Base-by-base conservation (phyloP, 2,888 invertebrate species). In the Celastrina argiolus region DNA sequence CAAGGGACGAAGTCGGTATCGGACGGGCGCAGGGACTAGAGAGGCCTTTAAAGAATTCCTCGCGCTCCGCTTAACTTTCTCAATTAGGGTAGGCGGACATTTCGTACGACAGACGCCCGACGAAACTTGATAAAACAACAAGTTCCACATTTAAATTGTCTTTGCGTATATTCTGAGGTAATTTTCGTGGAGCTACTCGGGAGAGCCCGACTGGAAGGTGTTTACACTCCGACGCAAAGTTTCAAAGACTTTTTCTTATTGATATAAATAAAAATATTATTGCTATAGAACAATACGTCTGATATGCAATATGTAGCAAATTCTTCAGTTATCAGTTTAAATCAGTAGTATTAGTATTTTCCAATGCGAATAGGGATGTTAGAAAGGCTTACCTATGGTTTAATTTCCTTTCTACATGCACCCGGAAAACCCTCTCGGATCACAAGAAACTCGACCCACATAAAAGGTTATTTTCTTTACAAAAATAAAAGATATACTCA, bases 11-110 rank as follows among this genome's bases (percentile, higher is more conserved):
- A 66, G 65, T 67, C 70, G 68, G 70, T 69, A 70, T 70, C 70
- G 74, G 68, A 69, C 68, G 71, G 69, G 69, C 68, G 69, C 68
- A 69, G 68, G 69, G 64, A n/a, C n/a, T n/a, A n/a, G n/a, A n/a
- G n/a, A 67, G 68, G 69, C 69, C 68, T 74, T 72, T 71, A 73
- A 73, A 74, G 72, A 73, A 73, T 72, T 71, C 69, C 69, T 74
- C 69, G 65, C 73, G 72, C 72, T 70, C 65, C 67, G 71, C 72
- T 74, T 72, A 74, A 74, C 74, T 75, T 75, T 73, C 73, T 74
- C 75, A 74, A 75, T 75, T 75, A 75, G 71, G 72, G 68, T 63
- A 36, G 34, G 61, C 61, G 61, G 61, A 61, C 61, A 61, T 69
- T 68, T 64, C 59, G 64, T 68, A 61, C 70, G 67, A 63, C 59